phyloP scores from a whole-genome alignment of 2,888 invertebrate genomes.

The Choreutis nemorana region DNA sequence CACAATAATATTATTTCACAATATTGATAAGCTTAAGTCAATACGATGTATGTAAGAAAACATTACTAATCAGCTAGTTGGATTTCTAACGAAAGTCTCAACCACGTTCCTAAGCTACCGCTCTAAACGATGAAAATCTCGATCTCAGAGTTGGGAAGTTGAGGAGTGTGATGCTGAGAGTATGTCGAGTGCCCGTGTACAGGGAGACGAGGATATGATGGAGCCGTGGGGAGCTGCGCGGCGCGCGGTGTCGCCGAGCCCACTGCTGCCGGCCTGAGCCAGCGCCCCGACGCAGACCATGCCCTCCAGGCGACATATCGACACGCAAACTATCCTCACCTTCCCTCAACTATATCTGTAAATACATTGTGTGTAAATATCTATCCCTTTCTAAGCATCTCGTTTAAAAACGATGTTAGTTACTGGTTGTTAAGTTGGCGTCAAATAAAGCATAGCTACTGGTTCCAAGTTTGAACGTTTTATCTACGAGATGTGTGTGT shows the following conservation, averaged over 20 bases:
- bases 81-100: no score
- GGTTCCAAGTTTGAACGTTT: no score
- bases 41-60: no score
- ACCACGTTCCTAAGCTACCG: slow-evolving; percentile 33
- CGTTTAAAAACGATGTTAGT: no score
- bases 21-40: no score
- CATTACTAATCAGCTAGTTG: no score
- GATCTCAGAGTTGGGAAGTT: slow-evolving; percentile 65
- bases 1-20: no score
- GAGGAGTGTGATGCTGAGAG: slow-evolving; percentile 63
- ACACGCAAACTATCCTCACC: slow-evolving; percentile 26
- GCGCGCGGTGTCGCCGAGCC: slow-evolving; percentile 38
- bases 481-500: no score
- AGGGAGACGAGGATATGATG: slow-evolving; percentile 72
- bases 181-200: slow-evolving; percentile 66
- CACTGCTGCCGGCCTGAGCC: slow-evolving; percentile 52
- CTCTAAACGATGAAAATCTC: slow-evolving; percentile 50
- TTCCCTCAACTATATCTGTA: slow-evolving; percentile 18
- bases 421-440: no score
- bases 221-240: slow-evolving; percentile 60
- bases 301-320: slow-evolving; percentile 1
- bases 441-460: no score
- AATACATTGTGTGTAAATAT: slow-evolving; percentile 21
- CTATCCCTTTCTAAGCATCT: slow-evolving; percentile 8
- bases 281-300: slow-evolving; percentile 4